Evolutionary conservation across 2,113 vertebrate genomes (phyloP).

Genomic region (Leptobrachium ailaonicum): DNA sequence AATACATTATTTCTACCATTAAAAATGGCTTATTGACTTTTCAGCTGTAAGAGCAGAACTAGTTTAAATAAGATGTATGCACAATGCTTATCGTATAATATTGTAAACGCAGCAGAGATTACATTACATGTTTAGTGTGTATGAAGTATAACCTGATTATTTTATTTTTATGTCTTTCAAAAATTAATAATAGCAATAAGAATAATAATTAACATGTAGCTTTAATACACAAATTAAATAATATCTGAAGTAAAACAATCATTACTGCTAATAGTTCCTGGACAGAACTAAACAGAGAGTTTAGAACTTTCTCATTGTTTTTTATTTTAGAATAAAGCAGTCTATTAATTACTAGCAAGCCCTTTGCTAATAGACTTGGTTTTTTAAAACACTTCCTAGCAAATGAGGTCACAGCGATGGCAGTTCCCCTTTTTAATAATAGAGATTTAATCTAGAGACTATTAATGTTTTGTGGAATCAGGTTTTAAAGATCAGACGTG

Average conservation of each 20-base stretch:
- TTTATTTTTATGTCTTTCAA: background rate
- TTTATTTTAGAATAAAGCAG: conserved; percentile 23
- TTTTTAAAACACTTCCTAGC: conserved; percentile 49
- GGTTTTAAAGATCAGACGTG: conserved; percentile 52
- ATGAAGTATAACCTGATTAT: too few relatives aligned
- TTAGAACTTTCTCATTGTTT: conserved; percentile 37
- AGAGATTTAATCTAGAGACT: conserved; percentile 48
- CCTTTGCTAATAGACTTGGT: conserved; percentile 47
- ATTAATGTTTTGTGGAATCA: conserved; percentile 54
- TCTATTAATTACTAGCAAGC: conserved; percentile 42
- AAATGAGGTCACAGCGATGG: conserved; percentile 50
- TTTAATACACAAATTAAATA: conserved; percentile 17
- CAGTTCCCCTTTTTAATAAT: conserved; percentile 56
- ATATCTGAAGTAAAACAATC: conserved; percentile 22
- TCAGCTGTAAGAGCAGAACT: too few relatives aligned
- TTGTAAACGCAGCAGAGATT: too few relatives aligned
- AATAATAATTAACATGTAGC: conserved; percentile 14
- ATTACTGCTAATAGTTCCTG: conserved; percentile 36
- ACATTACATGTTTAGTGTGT: too few relatives aligned
- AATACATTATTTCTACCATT: too few relatives aligned
- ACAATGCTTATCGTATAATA: too few relatives aligned
- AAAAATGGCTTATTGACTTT: too few relatives aligned
- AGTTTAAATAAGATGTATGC: too few relatives aligned
- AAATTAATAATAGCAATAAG: background rate
- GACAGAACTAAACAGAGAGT: conserved; percentile 13